Percentiles rank a stretch among this genome's conserved stretches.
Evolutionary conservation across 2,797 vertebrate species (phyloP).

Genomic region (Lagorchestes hirsutus): DNA sequence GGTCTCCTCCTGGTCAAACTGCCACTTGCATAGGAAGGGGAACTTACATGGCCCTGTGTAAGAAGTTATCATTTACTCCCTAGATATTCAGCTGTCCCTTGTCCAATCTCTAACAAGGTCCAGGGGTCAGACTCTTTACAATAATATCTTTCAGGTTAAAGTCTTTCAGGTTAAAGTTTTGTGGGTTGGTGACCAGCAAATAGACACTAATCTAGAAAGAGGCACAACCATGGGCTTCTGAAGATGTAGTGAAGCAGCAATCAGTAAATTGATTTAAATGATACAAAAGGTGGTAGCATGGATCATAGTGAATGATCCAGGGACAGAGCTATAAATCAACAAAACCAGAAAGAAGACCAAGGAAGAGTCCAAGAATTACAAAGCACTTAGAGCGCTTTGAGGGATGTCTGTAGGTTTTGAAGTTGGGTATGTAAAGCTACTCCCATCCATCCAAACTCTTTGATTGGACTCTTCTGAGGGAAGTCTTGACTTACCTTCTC

Average conservation of each 20-base stretch:
- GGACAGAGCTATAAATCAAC: neutral
- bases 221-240: neutral
- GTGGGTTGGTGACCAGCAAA: neutral
- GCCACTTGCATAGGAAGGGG: neutral
- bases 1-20: neutral
- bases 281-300: neutral
- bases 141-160: neutral
- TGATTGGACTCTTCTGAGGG: neutral
- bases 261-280: neutral
- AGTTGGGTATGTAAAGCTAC: neutral
- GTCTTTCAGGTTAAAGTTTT: neutral
- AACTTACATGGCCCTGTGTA: neutral
- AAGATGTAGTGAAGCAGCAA: neutral
- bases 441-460: neutral
- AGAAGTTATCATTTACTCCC: neutral
- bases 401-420: neutral
- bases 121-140: neutral
- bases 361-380: neutral
- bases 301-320: neutral
- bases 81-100: neutral
- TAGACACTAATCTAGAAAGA: neutral
- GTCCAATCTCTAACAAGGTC: neutral
- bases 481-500: neutral
- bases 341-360: neutral
- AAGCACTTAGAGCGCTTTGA: neutral